A percentile compares a stretch with the other conserved stretches of the same genome.
Evolutionary conservation across 2,113 vertebrate species (phyloP).

Genomic region (Jacana jacana): DNA sequence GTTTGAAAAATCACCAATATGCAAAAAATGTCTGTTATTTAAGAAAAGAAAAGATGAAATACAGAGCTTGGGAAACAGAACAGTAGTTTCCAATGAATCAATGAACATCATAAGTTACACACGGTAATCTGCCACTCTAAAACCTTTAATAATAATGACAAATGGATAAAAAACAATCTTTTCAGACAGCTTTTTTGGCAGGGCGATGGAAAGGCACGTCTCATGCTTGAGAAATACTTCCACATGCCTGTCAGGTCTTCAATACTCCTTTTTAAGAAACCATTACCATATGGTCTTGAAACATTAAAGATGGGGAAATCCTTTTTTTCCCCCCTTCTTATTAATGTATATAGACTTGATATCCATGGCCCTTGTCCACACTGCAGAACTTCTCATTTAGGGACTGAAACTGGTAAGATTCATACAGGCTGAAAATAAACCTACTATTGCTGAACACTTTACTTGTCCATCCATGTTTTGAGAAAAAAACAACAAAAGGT

Average conservation of each 20-base stretch:
- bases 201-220: not conserved
- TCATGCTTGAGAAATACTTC: not conserved
- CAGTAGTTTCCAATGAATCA: not conserved
- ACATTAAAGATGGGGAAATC: not conserved
- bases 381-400: not conserved
- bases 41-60: not conserved
- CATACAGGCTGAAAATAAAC: not conserved
- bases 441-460: not conserved
- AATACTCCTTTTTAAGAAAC: not conserved
- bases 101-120: fast-evolving
- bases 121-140: not conserved
- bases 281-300: not conserved
- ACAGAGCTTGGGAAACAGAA: not conserved
- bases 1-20: not conserved
- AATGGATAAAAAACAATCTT: not conserved
- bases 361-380: not conserved
- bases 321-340: not conserved
- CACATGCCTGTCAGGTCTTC: not conserved
- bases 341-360: not conserved
- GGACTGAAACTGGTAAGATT: not conserved
- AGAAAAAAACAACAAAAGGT: not conserved
- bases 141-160: not conserved
- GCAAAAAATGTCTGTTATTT: not conserved
- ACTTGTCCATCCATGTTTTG: not conserved
- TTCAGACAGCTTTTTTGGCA: not conserved